Evolutionary conservation across 2,797 vertebrate genomes (phyloP).

Genomic region (Arctocebus calabarensis): DNA sequence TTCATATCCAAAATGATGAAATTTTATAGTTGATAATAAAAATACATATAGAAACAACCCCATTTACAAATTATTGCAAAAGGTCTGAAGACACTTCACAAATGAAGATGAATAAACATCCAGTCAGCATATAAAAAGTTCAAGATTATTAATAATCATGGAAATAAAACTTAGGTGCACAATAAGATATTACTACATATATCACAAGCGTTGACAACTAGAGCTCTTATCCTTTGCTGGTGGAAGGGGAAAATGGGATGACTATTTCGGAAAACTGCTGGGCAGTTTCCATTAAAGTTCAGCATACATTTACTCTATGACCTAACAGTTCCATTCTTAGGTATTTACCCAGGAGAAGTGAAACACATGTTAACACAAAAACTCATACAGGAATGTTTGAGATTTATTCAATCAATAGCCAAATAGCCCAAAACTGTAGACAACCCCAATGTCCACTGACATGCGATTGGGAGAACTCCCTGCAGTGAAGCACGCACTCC

Average conservation of each 20-base stretch:
- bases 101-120: not conserved
- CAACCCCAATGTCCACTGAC: not conserved
- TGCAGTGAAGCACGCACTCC: not conserved
- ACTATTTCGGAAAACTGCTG: not conserved
- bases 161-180: constrained; percentile 29
- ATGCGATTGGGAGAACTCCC: not conserved
- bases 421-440: not conserved
- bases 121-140: not conserved
- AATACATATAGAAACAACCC: not conserved
- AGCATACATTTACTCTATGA: not conserved
- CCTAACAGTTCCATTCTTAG: not conserved
- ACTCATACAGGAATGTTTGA: not conserved
- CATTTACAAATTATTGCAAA: not conserved
- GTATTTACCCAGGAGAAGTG: not conserved
- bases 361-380: not conserved
- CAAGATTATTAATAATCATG: not conserved
- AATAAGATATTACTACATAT: not conserved
- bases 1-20: not conserved
- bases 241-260: not conserved
- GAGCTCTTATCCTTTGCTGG: not conserved
- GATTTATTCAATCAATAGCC: not conserved
- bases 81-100: not conserved
- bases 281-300: not conserved
- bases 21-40: not conserved
- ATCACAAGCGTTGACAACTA: not conserved